These are phyloP conservation scores for Meiosimyza platycephala DNA, from an alignment of 2,888 invertebrate genomes.

Conservation along the genomic window DNA sequence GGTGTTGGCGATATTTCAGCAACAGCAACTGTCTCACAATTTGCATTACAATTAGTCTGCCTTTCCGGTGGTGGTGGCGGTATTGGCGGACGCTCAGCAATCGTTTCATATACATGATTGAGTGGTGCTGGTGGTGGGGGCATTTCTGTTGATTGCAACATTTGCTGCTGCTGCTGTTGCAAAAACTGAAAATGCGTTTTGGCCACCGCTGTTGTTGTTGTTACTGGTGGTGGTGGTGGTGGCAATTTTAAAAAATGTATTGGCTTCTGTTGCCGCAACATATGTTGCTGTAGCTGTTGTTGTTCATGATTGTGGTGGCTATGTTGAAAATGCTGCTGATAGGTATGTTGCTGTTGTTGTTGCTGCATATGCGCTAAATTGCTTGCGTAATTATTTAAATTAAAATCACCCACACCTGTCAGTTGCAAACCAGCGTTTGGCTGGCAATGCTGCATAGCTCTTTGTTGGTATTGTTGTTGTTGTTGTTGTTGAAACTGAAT, in stretches of 20 bases:
- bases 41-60: neutral
- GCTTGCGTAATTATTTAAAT: conserved; percentile 32
- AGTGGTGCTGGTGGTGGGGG: conserved; percentile 45
- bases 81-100: conserved; percentile 50
- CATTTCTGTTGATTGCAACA: conserved; percentile 40
- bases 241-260: conserved; percentile 50
- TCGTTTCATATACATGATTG: conserved; percentile 56
- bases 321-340: conserved; percentile 41
- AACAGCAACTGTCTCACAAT: neutral
- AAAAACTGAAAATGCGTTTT: conserved; percentile 44
- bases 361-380: conserved; percentile 26
- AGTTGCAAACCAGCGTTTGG: conserved; percentile 3
- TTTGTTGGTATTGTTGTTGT: conserved; percentile 29
- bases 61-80: conserved; percentile 42
- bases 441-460: conserved; percentile 9
- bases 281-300: conserved; percentile 38
- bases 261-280: conserved; percentile 40
- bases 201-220: conserved; percentile 34
- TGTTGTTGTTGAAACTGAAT: conserved; percentile 35
- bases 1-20: conserved; percentile 33
- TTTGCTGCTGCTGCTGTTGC: conserved; percentile 42
- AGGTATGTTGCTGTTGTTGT: conserved; percentile 25
- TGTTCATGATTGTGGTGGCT: conserved; percentile 35
- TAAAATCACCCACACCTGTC: conserved; percentile 26
- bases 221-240: conserved; percentile 43